phyloP scores from a whole-genome alignment of 2,888 invertebrate species.

The Drosophila borealis region DNA sequence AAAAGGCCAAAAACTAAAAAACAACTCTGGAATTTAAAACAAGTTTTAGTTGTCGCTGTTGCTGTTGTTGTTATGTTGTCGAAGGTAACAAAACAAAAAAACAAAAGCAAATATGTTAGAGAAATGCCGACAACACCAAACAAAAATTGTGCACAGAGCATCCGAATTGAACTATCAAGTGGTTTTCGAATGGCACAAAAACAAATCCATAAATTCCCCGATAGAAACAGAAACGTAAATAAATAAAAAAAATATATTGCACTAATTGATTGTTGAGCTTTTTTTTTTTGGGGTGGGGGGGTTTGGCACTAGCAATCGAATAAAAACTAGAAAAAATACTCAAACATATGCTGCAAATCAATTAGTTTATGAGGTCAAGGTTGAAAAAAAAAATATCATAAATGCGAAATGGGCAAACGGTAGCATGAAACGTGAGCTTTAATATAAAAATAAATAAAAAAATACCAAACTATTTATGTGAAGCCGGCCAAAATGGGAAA shows the following conservation, averaged over 20 bases:
- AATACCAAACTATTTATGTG: not conserved
- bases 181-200: conserved; percentile 8
- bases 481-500: too few relatives aligned
- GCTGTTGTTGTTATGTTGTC: not conserved
- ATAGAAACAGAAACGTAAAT: conserved; percentile 7
- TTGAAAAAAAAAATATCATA: conserved; percentile 15
- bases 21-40: conserved; percentile 57
- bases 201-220: conserved; percentile 15
- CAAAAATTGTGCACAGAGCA: conserved; percentile 19
- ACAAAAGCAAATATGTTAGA: conserved; percentile 33
- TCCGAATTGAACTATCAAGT: conserved; percentile 38
- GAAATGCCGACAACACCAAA: conserved; percentile 49
- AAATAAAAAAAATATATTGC: conserved; percentile 26
- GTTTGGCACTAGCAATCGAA: conserved; percentile 5
- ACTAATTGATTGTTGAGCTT: conserved; percentile 64
- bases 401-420: conserved; percentile 19
- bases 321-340: conserved; percentile 10
- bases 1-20: conserved; percentile 19
- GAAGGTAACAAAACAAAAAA: conserved; percentile 25
- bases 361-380: conserved; percentile 64
- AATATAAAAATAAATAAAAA: not conserved
- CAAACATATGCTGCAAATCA: conserved; percentile 28
- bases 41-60: conserved; percentile 30
- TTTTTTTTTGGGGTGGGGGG: not conserved
- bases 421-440: conserved; percentile 10